Evolutionary conservation across 1,140 invertebrate species (phyloP).

Genomic region (Drosophila baimaii): DNA sequence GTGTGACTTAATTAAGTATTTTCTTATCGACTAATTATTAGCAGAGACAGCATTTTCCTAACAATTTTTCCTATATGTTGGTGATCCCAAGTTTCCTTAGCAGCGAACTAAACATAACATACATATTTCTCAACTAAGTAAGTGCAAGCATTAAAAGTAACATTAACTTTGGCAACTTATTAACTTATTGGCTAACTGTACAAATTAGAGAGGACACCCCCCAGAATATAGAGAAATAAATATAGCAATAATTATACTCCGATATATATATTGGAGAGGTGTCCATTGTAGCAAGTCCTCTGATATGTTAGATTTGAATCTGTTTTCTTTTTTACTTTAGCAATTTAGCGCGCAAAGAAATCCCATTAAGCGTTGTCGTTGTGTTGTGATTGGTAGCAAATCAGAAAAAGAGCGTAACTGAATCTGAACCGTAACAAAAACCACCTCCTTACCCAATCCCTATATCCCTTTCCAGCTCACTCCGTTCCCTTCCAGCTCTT

Average conservation of each 20-base stretch:
- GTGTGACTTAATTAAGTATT: conserved; percentile 29
- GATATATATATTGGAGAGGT: conserved; percentile 39
- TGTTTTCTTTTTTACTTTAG: conserved; percentile 64
- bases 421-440: conserved; percentile 53
- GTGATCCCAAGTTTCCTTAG: conserved; percentile 26
- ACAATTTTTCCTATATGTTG: conserved; percentile 8
- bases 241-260: background rate
- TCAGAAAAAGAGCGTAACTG: conserved; percentile 74
- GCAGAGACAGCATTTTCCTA: conserved; percentile 44
- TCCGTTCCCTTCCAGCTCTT: conserved; percentile 22
- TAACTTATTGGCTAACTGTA: conserved; percentile 72
- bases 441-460: conserved; percentile 7
- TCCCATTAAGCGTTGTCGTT: conserved; percentile 62
- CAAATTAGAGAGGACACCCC: conserved; percentile 55
- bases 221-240: background rate
- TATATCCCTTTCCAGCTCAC: background rate
- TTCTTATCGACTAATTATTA: conserved; percentile 13
- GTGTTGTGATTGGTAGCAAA: conserved; percentile 73
- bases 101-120: conserved; percentile 38
- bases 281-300: conserved; percentile 46
- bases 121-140: conserved; percentile 20
- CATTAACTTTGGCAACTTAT: conserved; percentile 12
- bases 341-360: conserved; percentile 83
- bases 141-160: conserved; percentile 37
- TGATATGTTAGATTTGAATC: conserved; percentile 59